Evolutionary conservation across 2,888 invertebrate genomes (phyloP), one percentile per base, ranked within the genome.

Genomic region (Lordiphosa andalusiaca): DNA sequence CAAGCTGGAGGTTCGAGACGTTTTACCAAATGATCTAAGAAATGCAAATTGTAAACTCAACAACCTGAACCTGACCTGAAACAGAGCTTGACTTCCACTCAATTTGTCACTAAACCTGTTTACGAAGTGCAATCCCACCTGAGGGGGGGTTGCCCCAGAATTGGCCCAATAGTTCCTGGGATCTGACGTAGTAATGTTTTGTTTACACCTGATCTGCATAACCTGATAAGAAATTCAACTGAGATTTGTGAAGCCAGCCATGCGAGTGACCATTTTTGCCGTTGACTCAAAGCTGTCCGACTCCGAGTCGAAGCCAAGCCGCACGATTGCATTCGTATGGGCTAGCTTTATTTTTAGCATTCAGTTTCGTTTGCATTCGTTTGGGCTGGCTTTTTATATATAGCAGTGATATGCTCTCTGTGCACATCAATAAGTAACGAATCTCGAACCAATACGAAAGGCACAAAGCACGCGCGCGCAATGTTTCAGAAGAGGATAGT

Each of bases 401-500:
- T 66, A 77, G 56, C 58, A 42, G 63, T 53, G 67, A 55, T 66
- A 61, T 61, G 61, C 73, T 68, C 73, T 64, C 66, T 61, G 62
- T 65, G 65, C 67, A 74, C 69, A 74, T 82, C 82, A 77, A 71
- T 82, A 73, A 73, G 71, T 75, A 44, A 71, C 82, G 71, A 78
- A 69, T 53, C 73, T 70, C 73, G 57, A 73, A 71, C 56, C 70
- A 60, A 67, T 56, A 49, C 81, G 65, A 54, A 13, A 37, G n/a
- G 9, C 33, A 21, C 6, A 41, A 12, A 33, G 40, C 44, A 47
- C 57, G 56, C 60, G 50, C 51, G 56, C 54, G 62, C 48, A 13
- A 84, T 84, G 83, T 83, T 81, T 71, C 83, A 81, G 44, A 84
- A 83, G 71, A 72, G 85, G 56, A 67, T 84, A 59, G 68, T 83